A percentile compares a stretch with the other conserved stretches of the same genome.
phyloP scores from a whole-genome alignment of 2,797 vertebrate genomes.

The Discoglossus pictus region DNA sequence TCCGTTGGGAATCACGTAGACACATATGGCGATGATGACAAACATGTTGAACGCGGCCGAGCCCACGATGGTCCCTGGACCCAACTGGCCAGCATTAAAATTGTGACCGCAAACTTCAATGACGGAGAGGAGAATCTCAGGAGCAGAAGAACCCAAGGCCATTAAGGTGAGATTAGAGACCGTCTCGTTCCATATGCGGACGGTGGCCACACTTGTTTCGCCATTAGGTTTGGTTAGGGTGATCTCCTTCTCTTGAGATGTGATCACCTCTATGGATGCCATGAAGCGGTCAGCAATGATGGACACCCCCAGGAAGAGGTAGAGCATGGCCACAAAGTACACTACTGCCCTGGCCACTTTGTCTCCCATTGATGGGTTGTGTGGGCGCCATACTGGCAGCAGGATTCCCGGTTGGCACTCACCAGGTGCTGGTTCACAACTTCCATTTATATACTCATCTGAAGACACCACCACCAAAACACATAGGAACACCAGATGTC shows the following conservation, averaged over 20 bases:
- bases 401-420: constrained; percentile 81
- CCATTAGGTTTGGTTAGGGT: constrained; percentile 90
- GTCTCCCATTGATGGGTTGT: constrained; percentile 80
- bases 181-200: constrained; percentile 91
- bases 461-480: constrained; percentile 49
- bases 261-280: constrained; percentile 96
- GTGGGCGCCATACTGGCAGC: constrained; percentile 86
- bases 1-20: constrained; percentile 85
- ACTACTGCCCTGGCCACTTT: constrained; percentile 82
- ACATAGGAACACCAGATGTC: not conserved
- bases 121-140: constrained; percentile 91
- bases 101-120: constrained; percentile 94
- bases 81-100: constrained; percentile 86
- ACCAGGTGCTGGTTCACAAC: constrained; percentile 49
- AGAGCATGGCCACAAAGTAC: constrained; percentile 90
- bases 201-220: constrained; percentile 82
- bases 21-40: constrained; percentile 88
- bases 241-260: constrained; percentile 91
- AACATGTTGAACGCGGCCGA: constrained; percentile 98
- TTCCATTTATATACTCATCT: constrained; percentile 7
- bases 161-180: constrained; percentile 95
- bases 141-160: constrained; percentile 92
- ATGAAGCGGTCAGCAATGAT: constrained; percentile 97
- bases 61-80: constrained; percentile 91
- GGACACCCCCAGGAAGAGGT: constrained; percentile 93